A percentile compares a stretch with the other conserved stretches of the same genome.
These are phyloP conservation scores for Pelosia muscerda DNA, from an alignment of 2,888 invertebrate genomes.

Conservation along the genomic window DNA sequence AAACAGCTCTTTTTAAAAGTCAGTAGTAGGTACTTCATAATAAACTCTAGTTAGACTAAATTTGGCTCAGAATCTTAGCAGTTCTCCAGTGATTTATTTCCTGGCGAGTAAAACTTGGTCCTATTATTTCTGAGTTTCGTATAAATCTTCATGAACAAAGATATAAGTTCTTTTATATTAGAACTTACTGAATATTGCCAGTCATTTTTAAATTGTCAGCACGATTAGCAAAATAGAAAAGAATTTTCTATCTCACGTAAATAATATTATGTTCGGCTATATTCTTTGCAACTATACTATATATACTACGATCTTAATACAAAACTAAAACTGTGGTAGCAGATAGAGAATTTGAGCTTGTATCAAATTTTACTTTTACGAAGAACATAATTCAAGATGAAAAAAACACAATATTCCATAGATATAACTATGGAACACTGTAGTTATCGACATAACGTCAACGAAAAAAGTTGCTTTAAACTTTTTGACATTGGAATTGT, in stretches of 20 bases:
- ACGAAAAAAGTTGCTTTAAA: background rate
- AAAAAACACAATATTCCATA: background rate
- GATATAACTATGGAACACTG: background rate
- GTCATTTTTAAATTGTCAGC: background rate
- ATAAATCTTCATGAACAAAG: no score
- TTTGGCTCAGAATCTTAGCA: no score
- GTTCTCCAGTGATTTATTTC: no score
- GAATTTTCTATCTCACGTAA: background rate
- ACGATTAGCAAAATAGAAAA: background rate
- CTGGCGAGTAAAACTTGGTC: no score
- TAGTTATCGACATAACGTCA: background rate
- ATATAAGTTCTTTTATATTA: no score
- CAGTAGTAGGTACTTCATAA: no score
- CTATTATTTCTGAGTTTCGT: no score
- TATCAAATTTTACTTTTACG: background rate
- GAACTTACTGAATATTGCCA: background rate
- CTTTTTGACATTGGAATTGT: background rate
- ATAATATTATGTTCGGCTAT: background rate
- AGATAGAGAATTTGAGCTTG: background rate
- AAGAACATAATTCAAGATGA: background rate
- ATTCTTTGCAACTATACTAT: background rate
- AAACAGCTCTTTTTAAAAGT: no score
- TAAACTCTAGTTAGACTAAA: no score
- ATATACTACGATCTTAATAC: background rate
- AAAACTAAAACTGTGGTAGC: background rate